Evolutionary conservation across 2,888 invertebrate species (phyloP).

Genomic region (Rambutsinella grinnellia): DNA sequence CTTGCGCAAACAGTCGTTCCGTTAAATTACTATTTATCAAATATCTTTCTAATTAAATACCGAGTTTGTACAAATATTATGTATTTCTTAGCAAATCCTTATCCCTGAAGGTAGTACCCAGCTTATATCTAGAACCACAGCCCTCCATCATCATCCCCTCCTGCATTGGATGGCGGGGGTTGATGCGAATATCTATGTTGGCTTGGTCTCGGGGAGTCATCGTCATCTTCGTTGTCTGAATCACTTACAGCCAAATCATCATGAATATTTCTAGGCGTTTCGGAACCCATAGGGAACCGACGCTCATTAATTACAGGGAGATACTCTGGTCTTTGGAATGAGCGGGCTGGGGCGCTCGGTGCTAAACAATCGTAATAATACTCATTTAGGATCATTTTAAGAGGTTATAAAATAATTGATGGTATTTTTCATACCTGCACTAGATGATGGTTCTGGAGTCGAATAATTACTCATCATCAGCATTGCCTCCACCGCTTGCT

Average conservation of each 20-base stretch:
- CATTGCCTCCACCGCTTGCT: constrained; percentile 71
- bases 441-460: constrained; percentile 22
- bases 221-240: constrained; percentile 77
- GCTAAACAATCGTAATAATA: no score
- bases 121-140: constrained; percentile 45
- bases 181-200: constrained; percentile 65
- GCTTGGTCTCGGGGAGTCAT: constrained; percentile 24
- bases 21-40: no score
- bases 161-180: constrained; percentile 55
- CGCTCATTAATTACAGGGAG: constrained; percentile 22
- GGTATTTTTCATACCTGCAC: constrained; percentile 14
- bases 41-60: no score
- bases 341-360: not conserved
- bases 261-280: constrained; percentile 68
- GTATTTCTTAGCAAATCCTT: no score
- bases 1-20: no score
- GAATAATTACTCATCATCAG: constrained; percentile 67
- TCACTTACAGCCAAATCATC: constrained; percentile 83
- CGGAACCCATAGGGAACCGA: constrained; percentile 68
- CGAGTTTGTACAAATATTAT: no score
- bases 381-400: not conserved
- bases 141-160: constrained; percentile 45
- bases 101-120: no score
- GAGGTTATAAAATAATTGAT: not conserved
- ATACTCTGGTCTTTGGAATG: constrained; percentile 45